Conservation (phyloP, 2,113 vertebrate species). For the Brachypteracias leptosomus region DNA sequence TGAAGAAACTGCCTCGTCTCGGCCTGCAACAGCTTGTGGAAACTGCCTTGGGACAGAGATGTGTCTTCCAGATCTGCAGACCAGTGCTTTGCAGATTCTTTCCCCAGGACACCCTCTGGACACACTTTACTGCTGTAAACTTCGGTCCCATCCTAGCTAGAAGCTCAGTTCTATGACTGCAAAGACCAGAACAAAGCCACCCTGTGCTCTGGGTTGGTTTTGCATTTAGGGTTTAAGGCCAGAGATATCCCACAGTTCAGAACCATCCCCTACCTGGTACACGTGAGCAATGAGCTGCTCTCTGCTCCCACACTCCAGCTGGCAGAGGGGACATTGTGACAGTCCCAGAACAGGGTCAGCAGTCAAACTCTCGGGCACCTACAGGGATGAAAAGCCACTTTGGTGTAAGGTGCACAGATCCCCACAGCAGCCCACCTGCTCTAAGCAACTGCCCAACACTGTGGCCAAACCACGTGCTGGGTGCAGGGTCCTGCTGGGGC, state of each 20-base stretch:
- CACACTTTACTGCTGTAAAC: background rate
- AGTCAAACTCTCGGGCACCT: conserved; percentile 65
- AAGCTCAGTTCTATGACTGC: background rate
- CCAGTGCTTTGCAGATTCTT: background rate
- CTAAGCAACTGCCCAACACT: background rate
- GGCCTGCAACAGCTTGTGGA: background rate
- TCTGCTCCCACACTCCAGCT: conserved; percentile 89
- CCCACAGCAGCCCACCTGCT: background rate
- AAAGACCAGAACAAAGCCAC: background rate
- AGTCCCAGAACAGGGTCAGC: conserved; percentile 70
- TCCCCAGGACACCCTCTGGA: background rate
- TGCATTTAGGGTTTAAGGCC: background rate
- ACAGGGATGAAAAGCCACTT: background rate
- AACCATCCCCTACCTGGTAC: conserved; percentile 85
- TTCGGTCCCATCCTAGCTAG: background rate
- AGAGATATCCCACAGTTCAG: background rate
- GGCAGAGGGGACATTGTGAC: conserved; percentile 91
- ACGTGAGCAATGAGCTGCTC: conserved; percentile 93
- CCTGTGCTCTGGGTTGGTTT: background rate
- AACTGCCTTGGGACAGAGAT: background rate
- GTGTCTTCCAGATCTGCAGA: background rate
- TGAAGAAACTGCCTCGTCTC: background rate
- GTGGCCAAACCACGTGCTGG: background rate
- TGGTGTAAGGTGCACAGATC: background rate
- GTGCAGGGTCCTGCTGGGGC: background rate